These are phyloP conservation scores for Smithornis capensis DNA, from an alignment of 2,113 vertebrate genomes.

Conservation along the genomic window DNA sequence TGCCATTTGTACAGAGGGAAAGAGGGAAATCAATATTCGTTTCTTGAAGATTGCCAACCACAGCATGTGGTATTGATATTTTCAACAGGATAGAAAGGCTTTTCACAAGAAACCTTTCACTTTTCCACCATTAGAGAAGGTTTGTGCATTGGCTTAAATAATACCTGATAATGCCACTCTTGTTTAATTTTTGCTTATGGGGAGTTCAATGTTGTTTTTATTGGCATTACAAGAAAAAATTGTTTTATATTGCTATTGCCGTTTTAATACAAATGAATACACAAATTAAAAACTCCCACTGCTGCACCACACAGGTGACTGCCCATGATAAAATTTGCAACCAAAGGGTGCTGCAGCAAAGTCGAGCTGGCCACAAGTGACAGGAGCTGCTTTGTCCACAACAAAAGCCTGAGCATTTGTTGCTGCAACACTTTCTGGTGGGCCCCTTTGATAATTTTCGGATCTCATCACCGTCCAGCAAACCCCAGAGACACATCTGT, in stretches of 20 bases:
- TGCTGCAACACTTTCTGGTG: not conserved
- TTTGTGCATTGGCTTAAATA: not conserved
- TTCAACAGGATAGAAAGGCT: slow-evolving; percentile 47
- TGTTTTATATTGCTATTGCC: not conserved
- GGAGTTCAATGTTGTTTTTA: not conserved
- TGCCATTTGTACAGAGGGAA: slow-evolving; percentile 21
- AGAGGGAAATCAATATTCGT: slow-evolving; percentile 69
- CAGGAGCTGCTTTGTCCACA: not conserved
- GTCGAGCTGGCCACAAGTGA: not conserved
- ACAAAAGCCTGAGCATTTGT: not conserved
- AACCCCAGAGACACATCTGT: not conserved
- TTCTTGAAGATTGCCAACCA: slow-evolving; percentile 46
- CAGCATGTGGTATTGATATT: slow-evolving; percentile 64
- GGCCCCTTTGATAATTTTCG: not conserved
- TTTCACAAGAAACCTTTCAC: slow-evolving; percentile 46
- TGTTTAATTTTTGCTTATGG: not conserved
- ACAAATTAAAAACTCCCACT: not conserved
- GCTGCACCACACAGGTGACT: not conserved
- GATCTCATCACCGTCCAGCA: not conserved
- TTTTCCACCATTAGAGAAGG: slow-evolving; percentile 14
- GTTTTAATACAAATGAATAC: not conserved
- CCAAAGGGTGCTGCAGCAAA: not conserved
- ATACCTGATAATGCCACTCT: not conserved
- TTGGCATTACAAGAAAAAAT: not conserved
- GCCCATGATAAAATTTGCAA: not conserved